Conservation (phyloP, 1,140 invertebrate genomes). For the Sycobia sp. region DNA sequence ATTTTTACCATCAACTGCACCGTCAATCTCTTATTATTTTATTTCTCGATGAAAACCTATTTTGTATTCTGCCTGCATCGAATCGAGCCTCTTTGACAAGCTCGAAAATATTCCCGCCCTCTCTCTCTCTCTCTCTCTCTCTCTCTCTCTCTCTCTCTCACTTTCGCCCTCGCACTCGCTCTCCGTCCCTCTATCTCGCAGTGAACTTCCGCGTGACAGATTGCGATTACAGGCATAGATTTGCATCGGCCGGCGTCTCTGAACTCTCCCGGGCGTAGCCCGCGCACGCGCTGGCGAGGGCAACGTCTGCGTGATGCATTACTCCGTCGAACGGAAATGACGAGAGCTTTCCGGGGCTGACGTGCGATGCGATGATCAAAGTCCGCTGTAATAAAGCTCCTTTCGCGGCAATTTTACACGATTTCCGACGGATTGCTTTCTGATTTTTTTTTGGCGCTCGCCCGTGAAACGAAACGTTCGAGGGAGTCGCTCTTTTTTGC, state of each 20-base stretch:
- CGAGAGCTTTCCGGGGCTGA: constrained; percentile 29
- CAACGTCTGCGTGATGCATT: constrained; percentile 21
- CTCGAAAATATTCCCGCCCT: constrained; percentile 7
- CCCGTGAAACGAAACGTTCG: too few relatives aligned
- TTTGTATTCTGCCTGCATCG: too few relatives aligned
- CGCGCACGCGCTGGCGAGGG: background rate
- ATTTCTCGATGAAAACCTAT: too few relatives aligned
- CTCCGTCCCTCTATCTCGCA: background rate
- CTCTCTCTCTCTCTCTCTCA: background rate
- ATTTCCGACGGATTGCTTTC: constrained; percentile 10
- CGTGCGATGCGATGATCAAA: constrained; percentile 14
- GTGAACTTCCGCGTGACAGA: background rate
- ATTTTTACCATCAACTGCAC: too few relatives aligned
- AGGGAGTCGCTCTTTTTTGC: too few relatives aligned
- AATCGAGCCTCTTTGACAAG: too few relatives aligned
- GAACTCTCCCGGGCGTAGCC: too few relatives aligned
- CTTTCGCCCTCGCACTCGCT: background rate
- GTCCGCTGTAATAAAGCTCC: constrained; percentile 23
- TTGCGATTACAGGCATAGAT: constrained; percentile 21
- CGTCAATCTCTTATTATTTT: too few relatives aligned
- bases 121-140: constrained; percentile 16
- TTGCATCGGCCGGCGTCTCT: background rate
- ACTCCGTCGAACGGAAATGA: constrained; percentile 27
- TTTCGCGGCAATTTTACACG: constrained; percentile 1
- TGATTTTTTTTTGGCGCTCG: background rate